Evolutionary conservation across 2,113 vertebrate genomes (phyloP).

Genomic region (Campylomormyrus tamandua): DNA sequence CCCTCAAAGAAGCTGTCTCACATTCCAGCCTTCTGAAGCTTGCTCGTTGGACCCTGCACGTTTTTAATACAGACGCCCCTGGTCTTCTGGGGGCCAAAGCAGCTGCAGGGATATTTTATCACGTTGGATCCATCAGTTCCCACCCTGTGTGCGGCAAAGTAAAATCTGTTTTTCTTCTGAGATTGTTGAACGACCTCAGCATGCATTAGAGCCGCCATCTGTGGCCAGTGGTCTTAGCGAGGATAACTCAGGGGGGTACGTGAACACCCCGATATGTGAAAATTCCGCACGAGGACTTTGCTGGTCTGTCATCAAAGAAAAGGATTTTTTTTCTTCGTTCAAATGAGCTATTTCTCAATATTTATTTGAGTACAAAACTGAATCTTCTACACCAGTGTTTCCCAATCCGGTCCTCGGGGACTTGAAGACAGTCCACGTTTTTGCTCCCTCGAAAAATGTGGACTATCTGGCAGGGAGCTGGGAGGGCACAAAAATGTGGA

Average conservation of each 20-base stretch:
- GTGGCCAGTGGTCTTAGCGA: background rate
- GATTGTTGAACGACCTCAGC: background rate
- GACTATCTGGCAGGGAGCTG: background rate
- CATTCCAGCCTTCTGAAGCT: conserved; percentile 80
- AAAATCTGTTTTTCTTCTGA: conserved; percentile 13
- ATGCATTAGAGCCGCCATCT: background rate
- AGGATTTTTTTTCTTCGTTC: background rate
- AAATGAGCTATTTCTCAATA: background rate
- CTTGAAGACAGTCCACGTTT: background rate
- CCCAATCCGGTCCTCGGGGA: background rate
- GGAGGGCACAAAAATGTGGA: background rate
- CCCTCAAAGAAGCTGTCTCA: conserved; percentile 66
- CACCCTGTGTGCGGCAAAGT: conserved; percentile 17
- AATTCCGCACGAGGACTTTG: background rate
- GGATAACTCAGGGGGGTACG: background rate
- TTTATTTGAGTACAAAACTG: background rate
- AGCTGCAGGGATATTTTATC: conserved; percentile 62
- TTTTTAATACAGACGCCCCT: conserved; percentile 96
- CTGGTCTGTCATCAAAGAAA: conserved; percentile 9
- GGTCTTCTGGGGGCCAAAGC: conserved; percentile 67
- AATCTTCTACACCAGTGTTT: background rate
- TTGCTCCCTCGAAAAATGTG: background rate
- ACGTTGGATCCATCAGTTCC: conserved; percentile 50
- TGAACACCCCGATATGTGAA: background rate
- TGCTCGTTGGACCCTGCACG: conserved; percentile 72